Evolutionary conservation across 2,797 vertebrate species (phyloP), one percentile per base, ranked within the genome.

Genomic region (Crocodylus rhombifer): DNA sequence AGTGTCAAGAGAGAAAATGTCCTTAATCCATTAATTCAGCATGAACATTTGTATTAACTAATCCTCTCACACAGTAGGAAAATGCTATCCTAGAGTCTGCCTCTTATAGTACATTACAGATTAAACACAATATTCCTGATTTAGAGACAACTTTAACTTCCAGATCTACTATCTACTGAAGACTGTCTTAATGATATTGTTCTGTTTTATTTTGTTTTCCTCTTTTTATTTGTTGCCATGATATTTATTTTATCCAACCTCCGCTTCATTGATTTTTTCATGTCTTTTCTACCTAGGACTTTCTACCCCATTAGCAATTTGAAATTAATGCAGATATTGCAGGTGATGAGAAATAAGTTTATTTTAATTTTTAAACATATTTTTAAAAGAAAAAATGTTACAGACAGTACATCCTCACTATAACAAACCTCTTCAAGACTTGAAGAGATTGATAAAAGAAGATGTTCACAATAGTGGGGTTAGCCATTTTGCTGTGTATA

Each of bases 41-140:
- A 57, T 14, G 73, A 88, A 82, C 6, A 82, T 82, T 88, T 89
- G 3, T 82, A 64, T 74, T 92, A 90, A 62, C 25, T 74, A 87
- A 93, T 83, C 71, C 5, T 86, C 7, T 92, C 82, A 96, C 92
- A 80, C n/a, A 81, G 71, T 77, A 88, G 33, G 4, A 88, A 61
- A 89, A 81, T 88, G 4, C 7, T 18, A 17, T 83, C 12, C 10
- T 79, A 25, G 55, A 17, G 0, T 0, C 56, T 85, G 88, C 11
- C 16, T 58, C 76, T 62, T 11, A 78, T 62, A 74, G 78, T 51
- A 16, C 18, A 88, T 87, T 88, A 21, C 71, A 74, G 69, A 25
- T 17, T 65, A 28, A 83, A 56, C 42, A 91, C 67, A 92, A 81
- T 77, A 83, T 3, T 81, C 80, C 6, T 75, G 17, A 17, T 74